Evolutionary conservation across 2,888 invertebrate genomes (phyloP).

Genomic region (Bombylius major): DNA sequence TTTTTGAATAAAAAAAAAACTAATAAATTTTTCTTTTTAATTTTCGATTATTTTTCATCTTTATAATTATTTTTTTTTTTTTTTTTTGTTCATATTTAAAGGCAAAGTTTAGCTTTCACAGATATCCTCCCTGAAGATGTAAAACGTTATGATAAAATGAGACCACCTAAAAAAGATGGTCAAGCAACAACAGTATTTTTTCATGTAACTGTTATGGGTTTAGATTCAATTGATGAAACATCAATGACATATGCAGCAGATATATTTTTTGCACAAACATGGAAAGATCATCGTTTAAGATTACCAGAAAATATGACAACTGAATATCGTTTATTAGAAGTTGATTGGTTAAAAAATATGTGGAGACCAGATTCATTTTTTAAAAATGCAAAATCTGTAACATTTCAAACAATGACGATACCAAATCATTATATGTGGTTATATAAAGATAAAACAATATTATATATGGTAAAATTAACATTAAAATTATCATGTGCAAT

Average conservation of each 20-base stretch:
- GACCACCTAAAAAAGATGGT: constrained; percentile 80
- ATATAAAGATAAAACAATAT: constrained; percentile 71
- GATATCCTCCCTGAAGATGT: constrained; percentile 79
- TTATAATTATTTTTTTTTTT: neutral
- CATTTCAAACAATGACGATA: constrained; percentile 89
- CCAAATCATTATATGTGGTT: constrained; percentile 90
- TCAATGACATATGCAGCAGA: constrained; percentile 92
- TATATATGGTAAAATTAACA: constrained; percentile 78
- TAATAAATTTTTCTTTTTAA: neutral
- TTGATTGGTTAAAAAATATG: constrained; percentile 84
- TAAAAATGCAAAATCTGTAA: constrained; percentile 86
- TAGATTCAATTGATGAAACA: constrained; percentile 90
- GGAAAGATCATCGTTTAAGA: constrained; percentile 78
- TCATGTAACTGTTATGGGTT: constrained; percentile 88
- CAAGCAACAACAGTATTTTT: constrained; percentile 80
- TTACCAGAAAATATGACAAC: constrained; percentile 87
- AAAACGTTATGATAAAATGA: constrained; percentile 82
- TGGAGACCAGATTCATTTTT: constrained; percentile 91
- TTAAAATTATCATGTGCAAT: constrained; percentile 81
- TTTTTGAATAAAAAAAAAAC: neutral
- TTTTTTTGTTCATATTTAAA: constrained; percentile 8
- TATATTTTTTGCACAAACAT: constrained; percentile 86
- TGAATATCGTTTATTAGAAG: constrained; percentile 75
- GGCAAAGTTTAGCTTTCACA: constrained; percentile 59
- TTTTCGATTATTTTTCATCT: neutral